A percentile compares a stretch with the other conserved stretches of the same genome.
These are phyloP conservation scores for Zaprionus kolodkinae DNA, from an alignment of 1,140 invertebrate species.

Conservation along the genomic window DNA sequence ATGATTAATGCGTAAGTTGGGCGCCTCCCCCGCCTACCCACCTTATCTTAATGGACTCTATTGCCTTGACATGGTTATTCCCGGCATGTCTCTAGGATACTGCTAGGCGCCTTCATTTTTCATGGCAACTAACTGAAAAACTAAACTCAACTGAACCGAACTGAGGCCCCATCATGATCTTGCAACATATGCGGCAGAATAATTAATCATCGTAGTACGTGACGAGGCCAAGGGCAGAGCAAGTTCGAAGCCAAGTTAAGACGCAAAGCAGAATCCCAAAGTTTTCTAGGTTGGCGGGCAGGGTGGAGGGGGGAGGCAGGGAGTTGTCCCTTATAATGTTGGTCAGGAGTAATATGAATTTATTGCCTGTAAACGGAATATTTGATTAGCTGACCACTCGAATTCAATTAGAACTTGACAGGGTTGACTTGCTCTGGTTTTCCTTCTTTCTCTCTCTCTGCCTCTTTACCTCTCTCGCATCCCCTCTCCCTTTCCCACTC, in stretches of 20 bases:
- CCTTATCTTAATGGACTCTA: conserved; percentile 41
- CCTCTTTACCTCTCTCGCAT: background rate
- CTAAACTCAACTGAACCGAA: conserved; percentile 68
- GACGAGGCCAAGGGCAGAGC: conserved; percentile 48
- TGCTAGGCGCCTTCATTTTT: conserved; percentile 56
- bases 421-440: conserved; percentile 32
- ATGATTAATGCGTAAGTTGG: conserved; percentile 67
- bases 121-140: conserved; percentile 56
- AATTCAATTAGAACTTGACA: conserved; percentile 65
- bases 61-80: conserved; percentile 51
- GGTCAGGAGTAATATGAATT: conserved; percentile 39
- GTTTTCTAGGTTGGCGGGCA: conserved; percentile 15
- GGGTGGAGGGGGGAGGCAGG: no score
- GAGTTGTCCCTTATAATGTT: conserved; percentile 47
- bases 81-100: conserved; percentile 28
- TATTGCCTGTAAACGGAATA: conserved; percentile 65
- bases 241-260: conserved; percentile 42
- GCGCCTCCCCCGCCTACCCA: background rate
- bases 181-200: conserved; percentile 72
- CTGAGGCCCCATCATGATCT: conserved; percentile 55
- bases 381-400: conserved; percentile 67
- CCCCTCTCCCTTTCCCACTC: background rate
- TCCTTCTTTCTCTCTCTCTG: background rate
- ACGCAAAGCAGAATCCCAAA: conserved; percentile 12
- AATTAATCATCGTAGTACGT: conserved; percentile 76